Evolutionary conservation across 2,113 vertebrate genomes (phyloP), one percentile per base, ranked within the genome.

Genomic region (Antennarius striatus): DNA sequence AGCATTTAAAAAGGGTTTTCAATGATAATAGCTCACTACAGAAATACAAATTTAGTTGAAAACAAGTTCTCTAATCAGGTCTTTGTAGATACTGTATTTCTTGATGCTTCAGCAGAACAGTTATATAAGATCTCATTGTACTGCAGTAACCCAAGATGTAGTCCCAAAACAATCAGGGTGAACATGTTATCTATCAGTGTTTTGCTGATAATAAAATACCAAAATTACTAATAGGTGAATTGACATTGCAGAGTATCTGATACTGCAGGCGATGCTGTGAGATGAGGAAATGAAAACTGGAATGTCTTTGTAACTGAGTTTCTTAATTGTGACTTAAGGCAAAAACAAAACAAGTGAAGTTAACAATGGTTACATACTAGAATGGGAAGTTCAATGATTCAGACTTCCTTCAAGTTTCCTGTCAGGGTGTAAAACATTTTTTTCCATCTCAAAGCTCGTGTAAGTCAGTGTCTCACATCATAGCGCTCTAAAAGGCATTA

Each of bases 21-120:
- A 60, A 77, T 81, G 75, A 81, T 13, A 67, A 63, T 22, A 62
- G 55, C 62, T 72, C 71, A 71, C 71, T 83, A 75, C 85, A 79
- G 80, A 77, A 82, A 87, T 68, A 73, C 62, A 63, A 56, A 59
- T 77, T 82, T 54, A 63, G n/a, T n/a, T n/a, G n/a, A n/a, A n/a
- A n/a, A 62, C 63, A 55, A 50, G 63, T 71, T 57, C 69, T 47
- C 46, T 60, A 63, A 73, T 76, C 57, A 58, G 56, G 46, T 29
- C 54, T 57, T 70, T 68, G 53, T 57, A 61, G 63, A 56, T 63
- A 56, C 43, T 22, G 36, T 39, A 62, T 73, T 40, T 22, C 56
- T 53, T 29, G 55, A 29, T 43, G 14, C 62, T 65, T 48, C 36
- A 4, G 16, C 56, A 40, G 40, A 47, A 11, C 52, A 48, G 42